Evolutionary conservation across 2,113 vertebrate species (phyloP).

Genomic region (Pandion haliaetus): DNA sequence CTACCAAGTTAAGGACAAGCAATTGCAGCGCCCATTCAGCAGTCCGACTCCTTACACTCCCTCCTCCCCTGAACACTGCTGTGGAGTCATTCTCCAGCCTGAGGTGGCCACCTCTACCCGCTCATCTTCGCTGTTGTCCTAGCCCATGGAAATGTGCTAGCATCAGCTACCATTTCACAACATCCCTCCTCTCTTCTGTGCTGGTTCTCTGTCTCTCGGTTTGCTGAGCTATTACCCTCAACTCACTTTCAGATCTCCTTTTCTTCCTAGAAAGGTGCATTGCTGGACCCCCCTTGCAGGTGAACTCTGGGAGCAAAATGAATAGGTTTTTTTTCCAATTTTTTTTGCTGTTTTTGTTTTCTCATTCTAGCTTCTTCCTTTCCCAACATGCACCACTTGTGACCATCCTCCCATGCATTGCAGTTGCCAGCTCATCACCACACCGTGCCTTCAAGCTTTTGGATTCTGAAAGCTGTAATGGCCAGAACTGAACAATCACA

Average conservation of each 20-base stretch:
- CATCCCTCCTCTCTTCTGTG: background rate
- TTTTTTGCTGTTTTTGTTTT: background rate
- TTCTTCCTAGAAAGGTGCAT: background rate
- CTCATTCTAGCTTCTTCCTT: background rate
- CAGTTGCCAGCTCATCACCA: background rate
- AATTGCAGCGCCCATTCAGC: rapidly evolving
- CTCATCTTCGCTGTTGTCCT: background rate
- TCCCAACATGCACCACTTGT: background rate
- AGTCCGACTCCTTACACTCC: background rate
- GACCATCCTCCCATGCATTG: rapidly evolving
- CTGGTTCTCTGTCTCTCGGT: rapidly evolving
- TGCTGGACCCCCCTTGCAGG: background rate
- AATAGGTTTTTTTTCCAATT: too few relatives aligned
- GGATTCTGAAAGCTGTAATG: background rate
- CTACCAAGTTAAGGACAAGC: background rate
- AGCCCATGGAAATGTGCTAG: background rate
- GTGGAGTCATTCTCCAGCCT: background rate
- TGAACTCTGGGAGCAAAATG: background rate
- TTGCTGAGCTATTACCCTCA: background rate
- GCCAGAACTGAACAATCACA: background rate
- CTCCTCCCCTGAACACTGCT: background rate
- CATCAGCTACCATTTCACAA: background rate
- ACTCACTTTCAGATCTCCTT: background rate
- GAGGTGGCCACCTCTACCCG: background rate
- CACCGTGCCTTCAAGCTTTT: background rate